Evolutionary conservation across 2,797 vertebrate genomes (phyloP), one percentile per base, ranked within the genome.

Genomic region (Podarcis siculus): DNA sequence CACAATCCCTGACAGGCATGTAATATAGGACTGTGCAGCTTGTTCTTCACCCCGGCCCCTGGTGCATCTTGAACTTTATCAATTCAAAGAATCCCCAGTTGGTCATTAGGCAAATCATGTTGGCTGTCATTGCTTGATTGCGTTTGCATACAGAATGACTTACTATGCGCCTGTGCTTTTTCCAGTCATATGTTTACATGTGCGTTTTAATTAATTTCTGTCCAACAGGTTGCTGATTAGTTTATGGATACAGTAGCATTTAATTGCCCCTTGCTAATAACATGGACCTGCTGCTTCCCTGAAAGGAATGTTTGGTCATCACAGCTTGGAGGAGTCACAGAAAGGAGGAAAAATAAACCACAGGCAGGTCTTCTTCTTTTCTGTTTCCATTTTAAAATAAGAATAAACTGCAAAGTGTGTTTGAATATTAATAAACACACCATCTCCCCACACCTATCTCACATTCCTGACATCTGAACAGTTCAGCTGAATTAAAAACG

Each of bases 101-200:
- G 85, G 45, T 69, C 71, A 87, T 83, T 21, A 61, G 79, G 84
- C 71, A 94, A 92, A 90, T 0, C 66, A 78, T 58, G 45, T 25
- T 73, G 21, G 17, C 15, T 78, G 23, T 82, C 37, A 27, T 30
- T 91, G 91, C 80, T 79, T 87, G 94, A 67, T 67, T 92, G 85
- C 87, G 86, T 92, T 91, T 86, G 89, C 94, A 89, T 77, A 6
- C 75, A 17, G 90, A 93, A 86, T 80, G 87, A 84, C 64, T 66
- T n/a, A 3, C 77, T 37, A 21, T 76, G 37, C 91, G 79, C 35
- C 25, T 30, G 4, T 61, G 81, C 86, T 78, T 85, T 79, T 86
- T 84, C 86, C 71, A 32, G 61, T 19, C 72, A 32, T 45, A 17
- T 78, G 49, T 92, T 92, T 90, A 83, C 39, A 30, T 30, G 3